Conservation (phyloP, 2,797 vertebrate genomes). For the Aulostomus chinensis region DNA sequence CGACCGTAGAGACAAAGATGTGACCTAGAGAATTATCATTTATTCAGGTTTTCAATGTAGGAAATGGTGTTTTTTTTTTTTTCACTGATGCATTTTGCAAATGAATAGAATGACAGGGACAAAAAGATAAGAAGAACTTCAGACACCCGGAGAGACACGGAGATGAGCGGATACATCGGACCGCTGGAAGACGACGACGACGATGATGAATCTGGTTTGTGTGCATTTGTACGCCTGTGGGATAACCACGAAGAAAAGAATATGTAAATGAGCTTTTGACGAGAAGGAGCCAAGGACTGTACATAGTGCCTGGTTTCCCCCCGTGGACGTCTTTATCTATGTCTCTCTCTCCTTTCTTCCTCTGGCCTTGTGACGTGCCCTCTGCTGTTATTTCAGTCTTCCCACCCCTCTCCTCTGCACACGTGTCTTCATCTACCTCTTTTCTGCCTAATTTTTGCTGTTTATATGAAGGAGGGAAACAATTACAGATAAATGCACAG, state of each 20-base stretch:
- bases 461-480: too few relatives aligned
- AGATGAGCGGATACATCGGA: constrained; percentile 16
- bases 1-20: neutral
- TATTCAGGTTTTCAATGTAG: neutral
- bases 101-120: constrained; percentile 22
- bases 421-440: too few relatives aligned
- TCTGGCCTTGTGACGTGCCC: neutral
- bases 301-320: constrained; percentile 7
- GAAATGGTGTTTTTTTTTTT: constrained; percentile 8
- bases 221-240: neutral
- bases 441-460: too few relatives aligned
- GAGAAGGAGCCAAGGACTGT: constrained; percentile 12
- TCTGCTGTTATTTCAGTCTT: too few relatives aligned
- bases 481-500: too few relatives aligned
- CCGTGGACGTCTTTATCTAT: constrained; percentile 2
- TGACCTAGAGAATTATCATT: neutral
- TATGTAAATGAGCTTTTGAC: constrained; percentile 41
- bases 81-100: constrained; percentile 11
- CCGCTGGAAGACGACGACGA: constrained; percentile 27
- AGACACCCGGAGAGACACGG: constrained; percentile 9
- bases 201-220: constrained; percentile 11
- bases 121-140: constrained; percentile 7
- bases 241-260: constrained; percentile 11
- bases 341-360: constrained; percentile 3
- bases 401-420: too few relatives aligned